Evolutionary conservation across 2,113 vertebrate genomes (phyloP), one percentile per base, ranked within the genome.

Genomic region (Hemibagrus wyckioides): DNA sequence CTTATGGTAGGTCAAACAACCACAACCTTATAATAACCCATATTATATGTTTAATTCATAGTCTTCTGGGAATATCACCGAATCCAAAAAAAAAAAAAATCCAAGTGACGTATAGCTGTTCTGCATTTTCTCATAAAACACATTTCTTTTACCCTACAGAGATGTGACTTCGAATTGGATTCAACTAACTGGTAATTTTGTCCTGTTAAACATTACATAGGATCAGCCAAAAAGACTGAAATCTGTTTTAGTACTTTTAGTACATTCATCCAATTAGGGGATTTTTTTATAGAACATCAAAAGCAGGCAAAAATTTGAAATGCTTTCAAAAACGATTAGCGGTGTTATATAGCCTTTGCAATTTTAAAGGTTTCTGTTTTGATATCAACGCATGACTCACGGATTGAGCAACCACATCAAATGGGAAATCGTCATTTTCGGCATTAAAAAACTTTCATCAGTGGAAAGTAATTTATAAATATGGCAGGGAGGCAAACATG

Each of bases 401-500:
- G 65, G 57, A 73, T 75, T 80, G 10, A 84, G 63, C 52, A 80
- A 65, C 39, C 65, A 85, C 80, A 85, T 71, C 48, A 85, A 75
- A 83, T 65, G n/a, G 63, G 83, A 17, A 76, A 76, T 48, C 5
- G 44, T 82, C 56, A 6, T 85, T 87, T 85, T 89, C 77, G 85
- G 71, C 85, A 87, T 79, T 57, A 54, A 87, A 63, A 17, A 83
- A 89, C 61, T 83, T 89, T 77, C 50, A 69, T 83, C 33, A 85
- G 48, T 82, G 65, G 48, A 77, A 89, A 86, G 83, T 3, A 87
- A 87, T 85, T 71, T 50, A 80, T 82, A 85, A 88, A 90, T 76
- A 86, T 83, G 87, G 25, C 48, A 59, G 44, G 65, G 76, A 83
- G 21, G 67, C 65, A 85, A 83, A 85, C 63, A 83, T 67, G 88